Evolutionary conservation across 2,113 vertebrate species (phyloP).

Genomic region (Aptenodytes forsteri): DNA sequence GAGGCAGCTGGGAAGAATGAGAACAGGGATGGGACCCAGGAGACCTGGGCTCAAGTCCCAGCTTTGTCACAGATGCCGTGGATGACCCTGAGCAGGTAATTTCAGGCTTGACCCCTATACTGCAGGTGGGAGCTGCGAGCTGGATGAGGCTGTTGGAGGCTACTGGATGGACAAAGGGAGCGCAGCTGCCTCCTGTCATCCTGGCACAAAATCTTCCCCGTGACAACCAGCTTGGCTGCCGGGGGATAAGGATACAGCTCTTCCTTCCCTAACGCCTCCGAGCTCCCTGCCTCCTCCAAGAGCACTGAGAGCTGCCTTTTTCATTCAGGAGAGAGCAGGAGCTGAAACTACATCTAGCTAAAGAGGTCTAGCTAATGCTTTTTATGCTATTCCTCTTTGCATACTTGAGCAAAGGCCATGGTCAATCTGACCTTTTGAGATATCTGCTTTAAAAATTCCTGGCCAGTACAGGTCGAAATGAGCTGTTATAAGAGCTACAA

Average conservation of each 20-base stretch:
- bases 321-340: background rate
- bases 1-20: background rate
- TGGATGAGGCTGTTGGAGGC: background rate
- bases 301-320: background rate
- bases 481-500: background rate
- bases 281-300: background rate
- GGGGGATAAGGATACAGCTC: background rate
- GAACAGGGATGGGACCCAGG: background rate
- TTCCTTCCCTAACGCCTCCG: accelerated
- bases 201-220: accelerated
- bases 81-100: background rate
- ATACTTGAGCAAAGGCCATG: background rate
- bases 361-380: background rate
- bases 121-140: background rate
- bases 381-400: background rate
- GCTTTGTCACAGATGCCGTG: background rate
- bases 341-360: background rate
- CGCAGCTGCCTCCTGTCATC: background rate
- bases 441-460: background rate
- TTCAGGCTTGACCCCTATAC: accelerated
- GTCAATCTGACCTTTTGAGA: conserved; percentile 4
- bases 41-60: background rate
- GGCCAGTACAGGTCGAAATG: background rate
- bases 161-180: background rate
- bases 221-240: background rate